Base-by-base conservation (phyloP, 2,888 invertebrate genomes). In the Erebia ligea region DNA sequence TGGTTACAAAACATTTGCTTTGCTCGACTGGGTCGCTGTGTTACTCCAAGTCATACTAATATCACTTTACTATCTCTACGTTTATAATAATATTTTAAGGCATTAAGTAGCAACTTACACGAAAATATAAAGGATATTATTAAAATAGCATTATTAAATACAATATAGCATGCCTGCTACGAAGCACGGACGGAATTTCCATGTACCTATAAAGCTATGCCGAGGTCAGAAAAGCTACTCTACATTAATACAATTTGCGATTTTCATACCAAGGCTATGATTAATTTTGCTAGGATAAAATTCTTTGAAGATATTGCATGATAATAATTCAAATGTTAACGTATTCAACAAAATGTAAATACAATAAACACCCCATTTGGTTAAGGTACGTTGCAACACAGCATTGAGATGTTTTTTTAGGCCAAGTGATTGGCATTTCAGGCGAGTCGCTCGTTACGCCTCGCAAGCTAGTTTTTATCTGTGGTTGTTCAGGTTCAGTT, bases 361-460 rank as follows among this genome's bases (percentile, higher is more conserved):
- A 80, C 80, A 77, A 80, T 80, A 78, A 80, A 76, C 79, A 82
- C 80, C 81, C 77, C 76, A 82, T 84, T 86, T 81, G 80, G 75
- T 78, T 76, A 74, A 80, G 76, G 73, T 76, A 73, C 77, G 76
- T 86, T 88, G 78, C 85, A 78, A 85, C 81, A 87, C 81, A 82
- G 77, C 79, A 87, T 82, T 84, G 83, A 87, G 84, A 84, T 87
- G 83, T 87, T 89, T 84, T 86, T 90, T 91, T 90, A 84, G 87
- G 87, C 84, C 86, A 88, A 87, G 87, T 86, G 90, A 91, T 88
- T 90, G 90, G 86, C 81, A 86, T 86, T 86, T 86, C 81, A 87
- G 84, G 81, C 82, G 81, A 82, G 83, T 84, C 81, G 81, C 80
- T 86, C 82, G 86, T 90, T 85, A 90, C 84, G 86, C 82, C 78